phyloP scores from a whole-genome alignment of 2,797 vertebrate genomes.

The Semaprochilodus insignis region DNA sequence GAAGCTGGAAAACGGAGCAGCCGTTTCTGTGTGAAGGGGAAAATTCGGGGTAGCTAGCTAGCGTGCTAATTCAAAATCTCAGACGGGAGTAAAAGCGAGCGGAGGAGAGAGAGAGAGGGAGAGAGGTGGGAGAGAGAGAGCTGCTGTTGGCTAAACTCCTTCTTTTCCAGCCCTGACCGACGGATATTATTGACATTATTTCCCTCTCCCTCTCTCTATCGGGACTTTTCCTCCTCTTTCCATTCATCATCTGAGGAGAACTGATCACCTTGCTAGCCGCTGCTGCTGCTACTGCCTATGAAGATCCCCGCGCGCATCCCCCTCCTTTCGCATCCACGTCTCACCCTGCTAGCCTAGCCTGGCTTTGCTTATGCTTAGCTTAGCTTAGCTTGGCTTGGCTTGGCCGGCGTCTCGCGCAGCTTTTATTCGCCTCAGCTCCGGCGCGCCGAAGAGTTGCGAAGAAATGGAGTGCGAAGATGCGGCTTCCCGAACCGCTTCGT shows the following conservation, averaged over 20 bases:
- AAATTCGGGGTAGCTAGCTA: constrained; percentile 38
- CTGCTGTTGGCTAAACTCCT: constrained; percentile 69
- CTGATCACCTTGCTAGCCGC: not conserved
- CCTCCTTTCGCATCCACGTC: constrained; percentile 10
- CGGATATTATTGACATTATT: not conserved
- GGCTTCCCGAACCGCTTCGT: constrained; percentile 73
- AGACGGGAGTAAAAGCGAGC: constrained; percentile 54
- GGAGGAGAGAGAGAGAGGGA: constrained; percentile 58
- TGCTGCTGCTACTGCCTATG: not conserved
- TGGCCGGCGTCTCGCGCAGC: not conserved
- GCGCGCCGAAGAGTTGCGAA: constrained; percentile 71
- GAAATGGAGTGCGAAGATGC: constrained; percentile 90
- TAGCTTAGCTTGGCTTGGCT: not conserved
- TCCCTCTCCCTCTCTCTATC: not conserved
- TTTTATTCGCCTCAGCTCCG: constrained; percentile 1
- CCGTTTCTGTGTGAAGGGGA: not conserved
- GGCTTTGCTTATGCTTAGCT: not conserved
- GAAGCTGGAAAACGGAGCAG: not conserved
- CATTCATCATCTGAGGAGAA: constrained; percentile 4
- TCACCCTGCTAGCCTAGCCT: not conserved
- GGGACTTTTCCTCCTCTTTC: constrained; percentile 1
- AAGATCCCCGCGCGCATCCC: constrained; percentile 19
- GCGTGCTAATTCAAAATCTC: constrained; percentile 33
- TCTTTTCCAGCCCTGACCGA: not conserved
- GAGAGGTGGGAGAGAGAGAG: constrained; percentile 53